Evolutionary conservation across 2,888 invertebrate species (phyloP).

Genomic region (Auanema sp.): DNA sequence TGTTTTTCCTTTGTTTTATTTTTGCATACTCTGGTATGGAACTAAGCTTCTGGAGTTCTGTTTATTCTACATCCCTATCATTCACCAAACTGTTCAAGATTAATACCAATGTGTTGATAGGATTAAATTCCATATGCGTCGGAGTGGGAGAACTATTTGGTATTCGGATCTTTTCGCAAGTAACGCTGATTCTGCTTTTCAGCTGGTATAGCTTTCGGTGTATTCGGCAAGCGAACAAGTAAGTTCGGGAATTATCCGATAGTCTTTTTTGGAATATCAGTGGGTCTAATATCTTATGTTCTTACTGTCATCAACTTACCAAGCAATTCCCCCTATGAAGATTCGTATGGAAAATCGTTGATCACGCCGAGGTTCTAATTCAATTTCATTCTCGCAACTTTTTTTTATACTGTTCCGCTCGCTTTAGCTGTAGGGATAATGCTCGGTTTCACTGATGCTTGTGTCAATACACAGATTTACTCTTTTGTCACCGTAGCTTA

Average conservation of each 20-base stretch:
- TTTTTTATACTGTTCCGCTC: slow-evolving; percentile 19
- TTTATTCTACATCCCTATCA: slow-evolving; percentile 88
- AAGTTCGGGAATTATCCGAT: slow-evolving; percentile 10
- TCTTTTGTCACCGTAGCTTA: slow-evolving; percentile 21
- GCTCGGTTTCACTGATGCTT: slow-evolving; percentile 25
- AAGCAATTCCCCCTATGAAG: slow-evolving; percentile 11
- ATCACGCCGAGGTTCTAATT: slow-evolving; percentile 11
- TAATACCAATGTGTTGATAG: slow-evolving; percentile 71
- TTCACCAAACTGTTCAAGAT: slow-evolving; percentile 75
- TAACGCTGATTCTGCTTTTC: neutral
- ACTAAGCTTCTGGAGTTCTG: slow-evolving; percentile 64
- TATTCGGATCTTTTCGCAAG: neutral
- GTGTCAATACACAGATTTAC: slow-evolving; percentile 29
- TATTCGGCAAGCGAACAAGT: slow-evolving; percentile 13
- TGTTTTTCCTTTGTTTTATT: slow-evolving; percentile 20
- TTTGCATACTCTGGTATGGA: slow-evolving; percentile 30
- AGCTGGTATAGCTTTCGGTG: slow-evolving; percentile 20
- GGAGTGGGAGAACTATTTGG: slow-evolving; percentile 79
- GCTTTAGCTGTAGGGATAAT: slow-evolving; percentile 24
- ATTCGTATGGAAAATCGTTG: slow-evolving; percentile 14
- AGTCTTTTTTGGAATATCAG: slow-evolving; percentile 9
- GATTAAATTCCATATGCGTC: slow-evolving; percentile 88
- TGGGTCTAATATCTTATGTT: slow-evolving; percentile 10
- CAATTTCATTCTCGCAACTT: neutral
- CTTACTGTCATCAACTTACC: slow-evolving; percentile 16